phyloP scores from a whole-genome alignment of 2,797 vertebrate species.

The Mus minutoides region DNA sequence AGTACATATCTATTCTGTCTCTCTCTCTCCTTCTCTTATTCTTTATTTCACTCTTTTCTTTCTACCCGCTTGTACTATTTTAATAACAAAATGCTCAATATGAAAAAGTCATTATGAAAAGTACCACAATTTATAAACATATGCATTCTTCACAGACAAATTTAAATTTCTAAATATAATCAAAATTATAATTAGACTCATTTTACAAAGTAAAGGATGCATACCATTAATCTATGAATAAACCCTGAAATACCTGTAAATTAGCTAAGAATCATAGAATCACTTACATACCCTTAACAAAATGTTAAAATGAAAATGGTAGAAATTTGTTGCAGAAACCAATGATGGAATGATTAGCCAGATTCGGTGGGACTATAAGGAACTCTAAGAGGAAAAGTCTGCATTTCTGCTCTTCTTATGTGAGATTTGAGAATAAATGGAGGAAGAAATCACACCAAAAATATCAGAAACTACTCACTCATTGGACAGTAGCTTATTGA shows the following conservation, averaged over 20 bases:
- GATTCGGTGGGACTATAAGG: neutral
- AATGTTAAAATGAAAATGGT: neutral
- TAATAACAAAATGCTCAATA: neutral
- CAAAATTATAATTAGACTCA: neutral
- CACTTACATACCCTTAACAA: neutral
- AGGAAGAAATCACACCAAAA: neutral
- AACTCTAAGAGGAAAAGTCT: neutral
- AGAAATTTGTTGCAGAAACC: neutral
- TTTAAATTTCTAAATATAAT: slow-evolving; percentile 29
- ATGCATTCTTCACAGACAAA: neutral
- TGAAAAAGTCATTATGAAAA: neutral
- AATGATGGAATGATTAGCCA: neutral
- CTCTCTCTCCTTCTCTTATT: accelerated
- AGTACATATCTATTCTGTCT: neutral
- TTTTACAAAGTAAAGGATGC: neutral
- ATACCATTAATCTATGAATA: neutral
- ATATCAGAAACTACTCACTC: too few species aligned
- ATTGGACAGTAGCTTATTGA: neutral
- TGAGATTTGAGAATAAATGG: neutral
- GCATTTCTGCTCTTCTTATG: neutral
- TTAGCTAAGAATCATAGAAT: neutral
- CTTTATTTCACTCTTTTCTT: neutral
- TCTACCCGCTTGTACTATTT: neutral
- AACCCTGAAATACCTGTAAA: neutral
- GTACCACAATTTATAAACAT: neutral